Conservation (phyloP, 2,888 invertebrate genomes). For the Caenorhabditis sp. region DNA sequence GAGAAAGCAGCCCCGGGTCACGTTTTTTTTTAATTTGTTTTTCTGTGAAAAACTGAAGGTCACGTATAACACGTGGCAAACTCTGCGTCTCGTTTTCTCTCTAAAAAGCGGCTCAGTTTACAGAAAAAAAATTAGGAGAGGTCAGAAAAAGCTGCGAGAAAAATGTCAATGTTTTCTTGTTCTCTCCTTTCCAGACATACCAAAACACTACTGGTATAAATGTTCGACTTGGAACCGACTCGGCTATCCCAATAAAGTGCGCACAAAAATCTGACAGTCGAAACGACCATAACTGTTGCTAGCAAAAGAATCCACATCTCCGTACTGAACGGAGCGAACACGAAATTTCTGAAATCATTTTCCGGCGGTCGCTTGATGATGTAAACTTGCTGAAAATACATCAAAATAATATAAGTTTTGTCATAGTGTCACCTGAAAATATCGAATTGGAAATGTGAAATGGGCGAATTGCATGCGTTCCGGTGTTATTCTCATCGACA, state of each 20-base stretch:
- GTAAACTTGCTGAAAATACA: constrained; percentile 48
- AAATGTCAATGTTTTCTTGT: no score
- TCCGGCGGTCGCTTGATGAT: constrained; percentile 46
- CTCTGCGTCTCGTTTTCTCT: no score
- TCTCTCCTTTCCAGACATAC: constrained; percentile 7
- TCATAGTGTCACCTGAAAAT: constrained; percentile 30
- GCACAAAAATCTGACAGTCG: constrained; percentile 41
- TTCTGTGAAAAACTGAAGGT: no score
- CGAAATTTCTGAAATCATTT: constrained; percentile 52
- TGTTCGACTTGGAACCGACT: constrained; percentile 41
- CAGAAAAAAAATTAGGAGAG: no score
- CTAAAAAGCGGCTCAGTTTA: no score
- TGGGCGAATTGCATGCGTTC: constrained; percentile 50
- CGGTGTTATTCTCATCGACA: constrained; percentile 54
- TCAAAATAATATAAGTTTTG: no score
- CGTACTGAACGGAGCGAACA: constrained; percentile 47
- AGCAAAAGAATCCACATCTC: constrained; percentile 47
- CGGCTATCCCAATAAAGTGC: constrained; percentile 40
- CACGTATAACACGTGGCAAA: no score
- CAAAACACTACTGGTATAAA: constrained; percentile 41
- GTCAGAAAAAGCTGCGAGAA: no score
- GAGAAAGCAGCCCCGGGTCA: no score
- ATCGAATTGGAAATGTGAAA: constrained; percentile 55
- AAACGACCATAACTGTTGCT: constrained; percentile 41
- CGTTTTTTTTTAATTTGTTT: no score